These are phyloP conservation scores for Pachydiplax longipennis DNA, from an alignment of 2,888 invertebrate genomes.

Conservation along the genomic window DNA sequence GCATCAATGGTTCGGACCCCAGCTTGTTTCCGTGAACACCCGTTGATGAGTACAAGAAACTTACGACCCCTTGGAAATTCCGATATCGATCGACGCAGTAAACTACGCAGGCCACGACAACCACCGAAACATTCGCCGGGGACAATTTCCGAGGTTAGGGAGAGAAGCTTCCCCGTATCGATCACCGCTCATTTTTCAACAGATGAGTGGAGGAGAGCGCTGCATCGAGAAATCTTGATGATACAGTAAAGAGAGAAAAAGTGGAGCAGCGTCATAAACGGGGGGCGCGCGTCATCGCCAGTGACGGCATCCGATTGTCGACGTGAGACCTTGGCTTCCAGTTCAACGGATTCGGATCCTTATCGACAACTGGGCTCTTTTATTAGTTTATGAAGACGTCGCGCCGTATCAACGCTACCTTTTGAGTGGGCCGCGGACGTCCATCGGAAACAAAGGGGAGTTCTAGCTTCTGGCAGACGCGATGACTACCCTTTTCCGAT, in stretches of 20 bases:
- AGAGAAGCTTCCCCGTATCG: background rate
- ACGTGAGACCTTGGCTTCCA: constrained; percentile 18
- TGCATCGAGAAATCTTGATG: background rate
- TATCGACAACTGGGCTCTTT: background rate
- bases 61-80: too few relatives aligned
- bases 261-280: background rate
- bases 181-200: background rate
- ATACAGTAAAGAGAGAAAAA: background rate
- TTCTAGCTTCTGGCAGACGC: background rate
- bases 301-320: constrained; percentile 15
- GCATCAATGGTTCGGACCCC: too few relatives aligned
- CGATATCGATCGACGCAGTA: too few relatives aligned
- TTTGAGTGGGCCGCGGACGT: background rate
- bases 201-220: background rate
- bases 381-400: background rate
- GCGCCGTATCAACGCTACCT: background rate
- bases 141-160: background rate
- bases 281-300: background rate
- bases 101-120: too few relatives aligned
- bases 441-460: background rate
- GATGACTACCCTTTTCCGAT: too few relatives aligned
- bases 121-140: too few relatives aligned
- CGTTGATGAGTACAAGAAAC: too few relatives aligned
- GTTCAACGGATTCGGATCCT: constrained; percentile 21
- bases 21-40: too few relatives aligned